Evolutionary conservation across 64 coral and sea anemone genomes (phyloP), one percentile per base, ranked within the genome.

Genomic region (Montipora sp.): DNA sequence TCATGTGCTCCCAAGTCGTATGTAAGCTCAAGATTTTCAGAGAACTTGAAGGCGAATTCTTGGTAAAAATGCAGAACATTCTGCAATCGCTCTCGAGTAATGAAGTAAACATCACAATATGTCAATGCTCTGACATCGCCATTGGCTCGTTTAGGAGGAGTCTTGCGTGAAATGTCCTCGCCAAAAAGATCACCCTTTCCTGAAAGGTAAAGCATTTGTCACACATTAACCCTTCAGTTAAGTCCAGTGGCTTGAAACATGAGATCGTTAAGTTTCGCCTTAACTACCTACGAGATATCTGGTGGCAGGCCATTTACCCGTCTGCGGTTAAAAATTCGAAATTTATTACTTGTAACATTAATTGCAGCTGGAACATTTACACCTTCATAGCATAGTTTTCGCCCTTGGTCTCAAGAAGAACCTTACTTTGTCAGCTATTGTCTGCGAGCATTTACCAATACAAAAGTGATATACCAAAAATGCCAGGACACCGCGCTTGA

Each of bases 161-260:
- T 59, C 55, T 94, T 97, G 51, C 95, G 92, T 58, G 95, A 94
- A 55, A 97, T 97, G 58, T 97, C 95, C 59, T 97, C 95, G 7
- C 95, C 95, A 88, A 97, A 97, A 51, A 97, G 65, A 84, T 97
- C 95, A 48, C 95, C 92, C 78, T 97, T 97, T 49, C 95, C 95
- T 97, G 46, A 15, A 84, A 49, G 4, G 53, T 8, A 53, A 24
- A 76, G 68, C 61, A 71, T 63, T 63, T 7, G 60, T 63, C 15
- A 63, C 8, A 16, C 13, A 15, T 15, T 63, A 63, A 12, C 6
- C 15, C 3, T 63, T 7, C 9, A 14, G 60, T 15, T 12, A 0
- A 11, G 1, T 63, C 13, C 60, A 63, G 2, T 15, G 3, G 14
- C 14, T 3, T 63, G 7, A 63, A 36, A 36, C 36, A 36, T 36